Conservation (phyloP, 1,140 invertebrate species). For the Ladona fulva region DNA sequence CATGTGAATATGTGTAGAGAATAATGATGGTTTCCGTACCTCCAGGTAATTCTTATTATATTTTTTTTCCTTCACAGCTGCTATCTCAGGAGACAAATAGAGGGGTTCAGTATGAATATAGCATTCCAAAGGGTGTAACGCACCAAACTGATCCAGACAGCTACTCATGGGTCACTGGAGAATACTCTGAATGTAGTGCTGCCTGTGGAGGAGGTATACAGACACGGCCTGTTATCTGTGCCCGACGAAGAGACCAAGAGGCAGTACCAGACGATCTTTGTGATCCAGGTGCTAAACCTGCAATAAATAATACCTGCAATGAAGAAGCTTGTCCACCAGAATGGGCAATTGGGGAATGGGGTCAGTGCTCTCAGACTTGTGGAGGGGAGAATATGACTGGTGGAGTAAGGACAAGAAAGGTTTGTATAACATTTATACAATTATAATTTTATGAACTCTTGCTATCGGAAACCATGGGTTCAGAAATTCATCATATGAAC, state of each 20-base stretch:
- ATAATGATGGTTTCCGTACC: too few relatives aligned
- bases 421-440: constrained; percentile 15
- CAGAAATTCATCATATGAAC: too few relatives aligned
- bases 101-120: constrained; percentile 86
- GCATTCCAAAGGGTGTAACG: constrained; percentile 63
- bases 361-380: constrained; percentile 70
- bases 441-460: too few relatives aligned
- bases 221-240: constrained; percentile 61
- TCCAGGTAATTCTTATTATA: too few relatives aligned
- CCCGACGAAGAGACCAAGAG: constrained; percentile 50
- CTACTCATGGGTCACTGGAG: constrained; percentile 70
- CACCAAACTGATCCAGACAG: constrained; percentile 53
- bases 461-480: too few relatives aligned
- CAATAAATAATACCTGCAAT: constrained; percentile 59
- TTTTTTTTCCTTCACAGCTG: constrained; percentile 52
- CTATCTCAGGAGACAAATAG: constrained; percentile 77
- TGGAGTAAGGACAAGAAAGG: constrained; percentile 53
- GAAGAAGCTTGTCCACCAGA: constrained; percentile 68
- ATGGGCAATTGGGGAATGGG: constrained; percentile 76
- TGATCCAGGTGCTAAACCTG: constrained; percentile 59
- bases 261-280: constrained; percentile 66
- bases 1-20: too few relatives aligned
- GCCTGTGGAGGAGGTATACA: constrained; percentile 81
- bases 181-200: constrained; percentile 69
- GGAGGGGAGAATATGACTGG: constrained; percentile 45